Base-by-base conservation (phyloP, 1,140 invertebrate genomes). In the Copidosoma floridanum region DNA sequence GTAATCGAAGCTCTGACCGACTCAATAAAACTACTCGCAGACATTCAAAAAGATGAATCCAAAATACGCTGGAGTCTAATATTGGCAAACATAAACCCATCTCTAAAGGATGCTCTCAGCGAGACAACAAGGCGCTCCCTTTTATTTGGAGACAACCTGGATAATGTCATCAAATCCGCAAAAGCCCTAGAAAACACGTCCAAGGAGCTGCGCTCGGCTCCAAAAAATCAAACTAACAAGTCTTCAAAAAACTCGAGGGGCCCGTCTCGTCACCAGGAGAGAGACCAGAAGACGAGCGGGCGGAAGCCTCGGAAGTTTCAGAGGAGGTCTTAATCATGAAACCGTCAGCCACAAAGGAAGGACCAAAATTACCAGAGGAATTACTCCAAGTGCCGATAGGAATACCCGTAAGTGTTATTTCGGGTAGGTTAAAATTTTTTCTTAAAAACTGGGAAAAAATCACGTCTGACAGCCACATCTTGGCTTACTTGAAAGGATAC, bases 401-500 rank as follows among this genome's bases (percentile, higher is more conserved):
- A n/a, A n/a, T n/a, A n/a, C n/a, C n/a, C n/a, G n/a, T n/a, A n/a
- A n/a, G n/a, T n/a, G n/a, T n/a, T n/a, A n/a, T n/a, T n/a, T n/a
- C n/a, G n/a, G n/a, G n/a, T n/a, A n/a, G n/a, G n/a, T n/a, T n/a
- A n/a, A n/a, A n/a, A n/a, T n/a, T n/a, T n/a, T n/a, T n/a, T n/a
- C n/a, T n/a, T n/a, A n/a, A n/a, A n/a, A n/a, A n/a, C n/a, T 32
- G 29, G 29, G 6, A 12, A 7, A 32, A 32, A 6, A 32, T 32
- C n/a, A 32, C 29, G 12, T 32, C 29, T 7, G 12, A 32, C 12
- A 6, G 12, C 6, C 6, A 6, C 6, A 23, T 56, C 20, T 27
- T 56, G 14, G 29, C 41, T n/a, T 56, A 27, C 37, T 16, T 54
- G 3, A 27, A 40, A n/a, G 51, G 51, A 20, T 54, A 54, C 43